A percentile compares a stretch with the other conserved stretches of the same genome.
These are phyloP conservation scores for Athene noctua DNA, from an alignment of 2,113 vertebrate species.

Conservation along the genomic window DNA sequence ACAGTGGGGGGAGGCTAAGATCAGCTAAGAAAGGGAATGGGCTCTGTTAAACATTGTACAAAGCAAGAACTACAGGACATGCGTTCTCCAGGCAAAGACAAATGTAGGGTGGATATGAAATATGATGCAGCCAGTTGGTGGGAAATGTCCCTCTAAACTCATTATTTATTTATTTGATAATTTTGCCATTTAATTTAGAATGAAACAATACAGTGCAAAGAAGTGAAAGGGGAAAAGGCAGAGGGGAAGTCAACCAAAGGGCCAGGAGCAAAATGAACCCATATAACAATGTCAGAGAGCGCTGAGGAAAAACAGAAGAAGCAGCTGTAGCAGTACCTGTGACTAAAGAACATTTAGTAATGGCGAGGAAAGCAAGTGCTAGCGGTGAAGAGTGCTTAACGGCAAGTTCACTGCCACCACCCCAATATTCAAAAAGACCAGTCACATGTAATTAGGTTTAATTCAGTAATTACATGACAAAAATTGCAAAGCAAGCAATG, in stretches of 20 bases:
- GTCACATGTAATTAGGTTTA: background rate
- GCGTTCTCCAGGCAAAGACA: background rate
- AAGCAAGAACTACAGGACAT: accelerated
- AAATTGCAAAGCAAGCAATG: background rate
- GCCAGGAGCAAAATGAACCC: background rate
- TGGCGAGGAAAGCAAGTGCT: background rate
- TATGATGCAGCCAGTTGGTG: background rate
- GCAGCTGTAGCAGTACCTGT: background rate
- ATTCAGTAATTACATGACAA: background rate
- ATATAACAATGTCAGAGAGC: background rate
- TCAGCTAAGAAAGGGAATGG: background rate
- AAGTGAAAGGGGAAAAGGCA: background rate
- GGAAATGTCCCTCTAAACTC: background rate
- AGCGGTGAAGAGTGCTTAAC: background rate
- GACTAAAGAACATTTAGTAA: background rate
- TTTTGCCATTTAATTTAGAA: background rate
- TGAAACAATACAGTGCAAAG: background rate
- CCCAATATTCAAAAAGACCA: background rate
- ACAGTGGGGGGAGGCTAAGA: background rate
- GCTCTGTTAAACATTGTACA: background rate
- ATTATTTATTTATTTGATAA: background rate
- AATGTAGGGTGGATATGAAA: background rate
- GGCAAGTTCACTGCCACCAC: background rate
- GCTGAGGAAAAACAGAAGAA: background rate
- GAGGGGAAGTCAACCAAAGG: background rate